Conservation (phyloP, 2,797 vertebrate genomes). For the Poecilia velifera region DNA sequence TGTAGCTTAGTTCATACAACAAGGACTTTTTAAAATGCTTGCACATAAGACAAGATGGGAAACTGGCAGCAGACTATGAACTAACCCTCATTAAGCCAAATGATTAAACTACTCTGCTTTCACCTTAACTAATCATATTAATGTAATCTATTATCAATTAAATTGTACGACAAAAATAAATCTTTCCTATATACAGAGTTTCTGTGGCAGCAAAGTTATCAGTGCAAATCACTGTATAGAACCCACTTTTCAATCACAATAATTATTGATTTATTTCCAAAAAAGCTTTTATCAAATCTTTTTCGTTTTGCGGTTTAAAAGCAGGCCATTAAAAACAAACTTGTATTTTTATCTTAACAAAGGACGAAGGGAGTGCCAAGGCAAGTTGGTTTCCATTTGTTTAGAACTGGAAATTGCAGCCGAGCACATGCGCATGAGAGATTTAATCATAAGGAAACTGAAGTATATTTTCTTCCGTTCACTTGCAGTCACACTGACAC, state of each 20-base stretch:
- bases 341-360: background rate
- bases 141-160: background rate
- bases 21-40: background rate
- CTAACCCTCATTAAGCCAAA: background rate
- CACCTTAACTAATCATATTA: background rate
- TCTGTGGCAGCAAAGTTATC: background rate
- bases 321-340: background rate
- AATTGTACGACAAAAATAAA: background rate
- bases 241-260: background rate
- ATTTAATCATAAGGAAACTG: conserved; percentile 6
- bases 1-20: background rate
- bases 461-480: conserved; percentile 29
- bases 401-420: background rate
- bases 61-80: background rate
- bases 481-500: conserved; percentile 22
- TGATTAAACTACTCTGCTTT: background rate
- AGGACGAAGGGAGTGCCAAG: background rate
- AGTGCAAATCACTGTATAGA: background rate
- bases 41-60: background rate
- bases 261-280: background rate
- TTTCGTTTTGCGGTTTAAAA: background rate
- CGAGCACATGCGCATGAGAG: background rate
- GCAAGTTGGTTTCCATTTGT: conserved; percentile 2
- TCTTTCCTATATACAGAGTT: background rate
- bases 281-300: background rate